phyloP scores from a whole-genome alignment of 2,113 vertebrate genomes.

The Eleginops maclovinus region DNA sequence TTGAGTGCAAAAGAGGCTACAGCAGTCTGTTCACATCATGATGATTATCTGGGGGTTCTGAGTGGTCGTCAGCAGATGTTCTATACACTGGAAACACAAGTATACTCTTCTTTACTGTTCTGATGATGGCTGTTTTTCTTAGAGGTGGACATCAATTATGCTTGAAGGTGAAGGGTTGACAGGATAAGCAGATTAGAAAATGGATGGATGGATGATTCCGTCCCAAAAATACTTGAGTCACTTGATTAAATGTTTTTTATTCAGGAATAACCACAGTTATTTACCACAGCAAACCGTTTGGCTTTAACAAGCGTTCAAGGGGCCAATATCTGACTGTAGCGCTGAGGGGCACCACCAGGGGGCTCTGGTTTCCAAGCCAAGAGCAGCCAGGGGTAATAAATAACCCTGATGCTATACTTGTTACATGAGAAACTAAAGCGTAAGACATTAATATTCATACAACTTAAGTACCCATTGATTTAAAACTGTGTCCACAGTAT shows the following conservation, averaged over 20 bases:
- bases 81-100: not conserved
- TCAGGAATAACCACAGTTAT: no score
- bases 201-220: no score
- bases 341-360: conserved; percentile 78
- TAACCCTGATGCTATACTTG: conserved; percentile 5
- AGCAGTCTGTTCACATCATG: not conserved
- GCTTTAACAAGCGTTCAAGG: conserved; percentile 12
- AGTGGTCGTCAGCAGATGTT: not conserved
- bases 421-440: not conserved
- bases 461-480: not conserved
- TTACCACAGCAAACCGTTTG: no score
- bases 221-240: conserved; percentile 4
- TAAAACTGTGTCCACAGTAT: not conserved
- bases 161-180: no score
- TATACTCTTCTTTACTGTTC: not conserved
- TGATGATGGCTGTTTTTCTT: not conserved
- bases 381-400: conserved; percentile 64
- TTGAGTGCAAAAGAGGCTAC: no score
- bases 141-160: no score
- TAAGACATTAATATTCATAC: no score
- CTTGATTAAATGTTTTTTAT: not conserved
- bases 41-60: not conserved
- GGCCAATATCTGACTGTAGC: conserved; percentile 54
- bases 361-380: conserved; percentile 83
- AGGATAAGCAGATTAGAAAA: no score